phyloP scores from a whole-genome alignment of 2,888 invertebrate genomes.

The Leptinotarsa rubiginosa region DNA sequence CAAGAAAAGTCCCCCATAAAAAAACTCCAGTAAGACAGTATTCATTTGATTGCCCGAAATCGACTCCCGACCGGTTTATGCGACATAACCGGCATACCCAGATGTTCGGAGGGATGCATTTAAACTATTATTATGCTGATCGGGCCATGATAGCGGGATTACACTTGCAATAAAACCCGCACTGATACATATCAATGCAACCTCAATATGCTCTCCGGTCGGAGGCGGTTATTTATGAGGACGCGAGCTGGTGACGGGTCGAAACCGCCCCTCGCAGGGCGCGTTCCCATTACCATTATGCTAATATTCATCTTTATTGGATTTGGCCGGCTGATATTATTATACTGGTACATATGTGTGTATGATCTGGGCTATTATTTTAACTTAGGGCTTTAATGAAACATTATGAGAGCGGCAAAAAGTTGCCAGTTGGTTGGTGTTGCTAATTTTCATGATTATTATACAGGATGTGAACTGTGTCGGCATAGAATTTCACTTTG shows the following conservation, averaged over 20 bases:
- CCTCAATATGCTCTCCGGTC: conserved; percentile 53
- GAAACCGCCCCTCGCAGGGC: conserved; percentile 54
- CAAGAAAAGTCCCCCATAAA: conserved; percentile 13
- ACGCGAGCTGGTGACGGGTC: conserved; percentile 59
- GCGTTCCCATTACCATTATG: conserved; percentile 53
- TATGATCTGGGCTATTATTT: conserved; percentile 54
- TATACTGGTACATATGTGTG: conserved; percentile 55
- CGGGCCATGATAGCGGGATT: conserved; percentile 67
- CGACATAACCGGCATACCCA: conserved; percentile 50
- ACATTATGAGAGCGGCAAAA: conserved; percentile 46
- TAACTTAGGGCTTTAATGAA: conserved; percentile 52
- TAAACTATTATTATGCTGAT: conserved; percentile 68
- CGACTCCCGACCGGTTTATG: conserved; percentile 25
- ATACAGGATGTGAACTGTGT: neutral
- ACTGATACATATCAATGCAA: conserved; percentile 67
- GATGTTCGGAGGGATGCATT: conserved; percentile 63
- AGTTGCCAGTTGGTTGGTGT: conserved; percentile 31
- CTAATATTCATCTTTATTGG: conserved; percentile 57
- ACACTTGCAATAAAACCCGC: conserved; percentile 67
- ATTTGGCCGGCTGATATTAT: conserved; percentile 51
- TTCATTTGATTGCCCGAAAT: conserved; percentile 25
- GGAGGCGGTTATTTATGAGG: conserved; percentile 61
- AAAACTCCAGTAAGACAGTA: conserved; percentile 23
- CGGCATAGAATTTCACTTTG: too few relatives aligned
- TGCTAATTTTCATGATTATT: neutral